Evolutionary conservation across 2,113 vertebrate genomes (phyloP), one percentile per base, ranked within the genome.

Genomic region (Eolophus roseicapilla): DNA sequence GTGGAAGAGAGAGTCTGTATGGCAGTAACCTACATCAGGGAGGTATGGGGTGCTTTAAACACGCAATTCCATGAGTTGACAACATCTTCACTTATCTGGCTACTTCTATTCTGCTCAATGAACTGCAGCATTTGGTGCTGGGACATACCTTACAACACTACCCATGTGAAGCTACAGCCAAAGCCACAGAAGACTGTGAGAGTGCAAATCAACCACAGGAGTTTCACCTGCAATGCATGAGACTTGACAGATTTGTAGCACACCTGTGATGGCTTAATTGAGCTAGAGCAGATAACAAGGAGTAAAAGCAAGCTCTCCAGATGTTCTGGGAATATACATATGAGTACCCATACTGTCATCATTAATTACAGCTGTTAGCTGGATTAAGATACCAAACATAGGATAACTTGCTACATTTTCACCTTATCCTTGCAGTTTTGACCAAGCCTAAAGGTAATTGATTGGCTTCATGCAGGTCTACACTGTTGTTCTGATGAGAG

Each of bases 321-420:
- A 92, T 94, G 73, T 82, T 93, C 60, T 77, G 59, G 67, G 86
- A 90, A 78, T 81, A 91, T 57, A 73, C 24, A 29, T 33, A 13
- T 0, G 0, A 92, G 20, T 68, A 91, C 19, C 8, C 39, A 41
- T 47, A 44, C 20, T 39, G n/a, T 50, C 47, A 44, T 76, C 39
- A 90, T 92, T 62, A 57, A 49, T 79, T 92, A 73, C 28, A 69
- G 31, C 49, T 95, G 57, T 62, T 89, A 73, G 29, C 11, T 53
- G 11, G 20, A 88, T 92, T 95, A 75, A 86, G 57, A 91, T 18
- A 88, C 13, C 3, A 84, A 90, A 60, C 2, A 2, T 25, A 81
- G 20, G 21, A 53, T 39, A 84, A 24, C 3, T 5, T 19, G 20
- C 9, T 64, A 24, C 14, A 28, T 76, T 89, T 84, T 82, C 31